These are phyloP conservation scores for Rutpela maculata DNA, from an alignment of 2,888 invertebrate species.

Conservation along the genomic window DNA sequence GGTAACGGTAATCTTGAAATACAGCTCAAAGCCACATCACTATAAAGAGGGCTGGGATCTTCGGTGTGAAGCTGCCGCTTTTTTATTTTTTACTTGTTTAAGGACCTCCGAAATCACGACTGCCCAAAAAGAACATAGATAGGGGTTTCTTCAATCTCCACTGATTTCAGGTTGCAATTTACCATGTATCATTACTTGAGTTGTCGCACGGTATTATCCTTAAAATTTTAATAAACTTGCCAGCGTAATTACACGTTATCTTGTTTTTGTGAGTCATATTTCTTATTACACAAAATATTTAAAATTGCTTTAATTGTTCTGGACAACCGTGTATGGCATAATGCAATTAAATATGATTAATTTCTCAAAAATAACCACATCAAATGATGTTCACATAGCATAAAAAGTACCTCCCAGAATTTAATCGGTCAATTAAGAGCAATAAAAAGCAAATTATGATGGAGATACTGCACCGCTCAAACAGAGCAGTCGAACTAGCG, in stretches of 20 bases:
- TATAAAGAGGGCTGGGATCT: no score
- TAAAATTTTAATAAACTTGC: conserved; percentile 17
- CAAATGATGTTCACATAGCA: conserved; percentile 49
- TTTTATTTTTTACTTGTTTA: no score
- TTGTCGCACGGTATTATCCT: background rate
- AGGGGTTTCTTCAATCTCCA: no score
- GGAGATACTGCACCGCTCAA: conserved; percentile 45
- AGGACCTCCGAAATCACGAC: no score
- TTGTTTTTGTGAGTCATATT: conserved; percentile 54
- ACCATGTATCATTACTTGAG: background rate
- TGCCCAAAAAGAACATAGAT: no score
- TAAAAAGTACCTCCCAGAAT: conserved; percentile 67
- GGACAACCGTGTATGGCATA: conserved; percentile 45
- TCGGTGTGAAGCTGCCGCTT: no score
- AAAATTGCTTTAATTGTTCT: conserved; percentile 54
- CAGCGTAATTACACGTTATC: conserved; percentile 15
- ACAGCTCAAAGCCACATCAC: no score
- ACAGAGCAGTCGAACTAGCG: conserved; percentile 16
- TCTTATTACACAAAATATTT: conserved; percentile 53
- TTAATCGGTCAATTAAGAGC: conserved; percentile 66
- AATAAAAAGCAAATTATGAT: conserved; percentile 62
- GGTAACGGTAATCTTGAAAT: no score
- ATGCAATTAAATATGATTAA: conserved; percentile 62
- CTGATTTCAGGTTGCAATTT: no score
- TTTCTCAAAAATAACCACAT: conserved; percentile 54